These are phyloP conservation scores for Cryptotermes secundus DNA, from an alignment of 1,140 invertebrate species.

Conservation along the genomic window DNA sequence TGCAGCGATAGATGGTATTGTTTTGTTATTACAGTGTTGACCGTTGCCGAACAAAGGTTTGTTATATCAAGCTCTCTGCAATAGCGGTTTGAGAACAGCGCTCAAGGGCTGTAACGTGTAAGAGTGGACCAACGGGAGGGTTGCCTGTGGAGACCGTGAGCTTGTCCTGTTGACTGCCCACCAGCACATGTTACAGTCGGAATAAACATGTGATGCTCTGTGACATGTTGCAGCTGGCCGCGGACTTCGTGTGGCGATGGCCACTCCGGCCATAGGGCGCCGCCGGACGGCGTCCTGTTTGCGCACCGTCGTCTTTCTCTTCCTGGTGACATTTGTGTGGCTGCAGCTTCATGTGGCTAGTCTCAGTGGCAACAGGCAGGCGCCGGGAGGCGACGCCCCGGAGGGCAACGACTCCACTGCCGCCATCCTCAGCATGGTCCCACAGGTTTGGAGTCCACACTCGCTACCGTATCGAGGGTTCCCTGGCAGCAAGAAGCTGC, in stretches of 20 bases:
- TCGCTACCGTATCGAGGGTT: no score
- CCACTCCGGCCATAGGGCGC: conserved; percentile 41
- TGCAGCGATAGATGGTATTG: no score
- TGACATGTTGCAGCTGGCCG: conserved; percentile 21
- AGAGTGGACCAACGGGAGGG: no score
- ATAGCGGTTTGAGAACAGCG: no score
- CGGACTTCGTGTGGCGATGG: conserved; percentile 34
- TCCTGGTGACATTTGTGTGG: conserved; percentile 67
- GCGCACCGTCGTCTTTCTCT: conserved; percentile 61
- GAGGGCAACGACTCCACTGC: conserved; percentile 56
- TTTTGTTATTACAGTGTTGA: no score
- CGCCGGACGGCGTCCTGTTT: conserved; percentile 50
- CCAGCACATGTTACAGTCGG: no score
- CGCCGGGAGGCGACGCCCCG: neutral
- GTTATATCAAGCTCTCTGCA: no score
- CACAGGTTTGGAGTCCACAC: conserved; percentile 47
- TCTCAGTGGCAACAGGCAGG: conserved; percentile 46
- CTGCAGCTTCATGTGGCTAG: conserved; percentile 68
- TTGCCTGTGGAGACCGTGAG: no score
- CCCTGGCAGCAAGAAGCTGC: no score
- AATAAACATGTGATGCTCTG: neutral
- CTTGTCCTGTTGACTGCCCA: no score
- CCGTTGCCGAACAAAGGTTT: no score
- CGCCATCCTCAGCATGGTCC: conserved; percentile 61
- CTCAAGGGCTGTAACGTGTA: no score